Evolutionary conservation across 2,113 vertebrate genomes (phyloP).

Genomic region (Solea solea): DNA sequence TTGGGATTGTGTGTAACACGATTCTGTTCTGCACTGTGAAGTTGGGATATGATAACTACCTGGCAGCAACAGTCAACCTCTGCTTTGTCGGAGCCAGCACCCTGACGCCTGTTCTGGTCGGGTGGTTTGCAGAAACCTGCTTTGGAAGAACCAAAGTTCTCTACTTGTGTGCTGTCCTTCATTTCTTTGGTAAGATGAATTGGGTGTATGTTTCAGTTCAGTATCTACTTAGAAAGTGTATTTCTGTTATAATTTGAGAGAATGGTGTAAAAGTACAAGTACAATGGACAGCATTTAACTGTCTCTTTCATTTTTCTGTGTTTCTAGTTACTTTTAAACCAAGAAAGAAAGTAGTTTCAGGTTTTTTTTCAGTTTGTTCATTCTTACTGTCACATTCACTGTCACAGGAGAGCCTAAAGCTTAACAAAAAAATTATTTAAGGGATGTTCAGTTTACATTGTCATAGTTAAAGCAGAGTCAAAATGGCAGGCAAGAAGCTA

Average conservation of each 20-base stretch:
- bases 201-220: not conserved
- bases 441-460: no score
- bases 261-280: not conserved
- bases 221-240: not conserved
- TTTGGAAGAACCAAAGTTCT: constrained; percentile 85
- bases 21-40: constrained; percentile 91
- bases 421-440: no score
- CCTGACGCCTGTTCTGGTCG: constrained; percentile 82
- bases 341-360: not conserved
- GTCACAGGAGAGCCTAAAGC: no score
- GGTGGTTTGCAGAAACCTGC: constrained; percentile 86
- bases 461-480: no score
- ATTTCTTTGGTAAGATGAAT: constrained; percentile 88
- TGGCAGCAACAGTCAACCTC: constrained; percentile 88
- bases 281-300: not conserved
- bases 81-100: constrained; percentile 88
- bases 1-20: constrained; percentile 92
- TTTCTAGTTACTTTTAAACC: not conserved
- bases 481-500: no score
- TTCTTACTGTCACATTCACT: not conserved
- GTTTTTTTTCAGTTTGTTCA: not conserved
- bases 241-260: not conserved
- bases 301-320: not conserved
- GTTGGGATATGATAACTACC: constrained; percentile 85
- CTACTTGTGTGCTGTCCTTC: constrained; percentile 86